phyloP scores from a whole-genome alignment of 2,797 vertebrate genomes.

The Orestias chungarensis region DNA sequence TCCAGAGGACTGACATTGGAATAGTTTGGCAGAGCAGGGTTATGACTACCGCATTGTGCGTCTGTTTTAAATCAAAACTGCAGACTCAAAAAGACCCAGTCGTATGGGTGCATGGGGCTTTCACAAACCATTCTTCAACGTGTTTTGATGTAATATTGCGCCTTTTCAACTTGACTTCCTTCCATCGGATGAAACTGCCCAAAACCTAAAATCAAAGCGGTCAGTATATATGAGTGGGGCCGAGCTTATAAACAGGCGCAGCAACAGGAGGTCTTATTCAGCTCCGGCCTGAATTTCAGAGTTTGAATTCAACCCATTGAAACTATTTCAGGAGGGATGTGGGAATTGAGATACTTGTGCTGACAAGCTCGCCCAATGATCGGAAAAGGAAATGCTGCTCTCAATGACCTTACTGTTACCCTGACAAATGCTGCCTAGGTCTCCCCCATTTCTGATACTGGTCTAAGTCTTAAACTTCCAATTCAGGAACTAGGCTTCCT shows the following conservation, averaged over 20 bases:
- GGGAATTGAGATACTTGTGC: slow-evolving; percentile 77
- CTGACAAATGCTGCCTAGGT: slow-evolving; percentile 83
- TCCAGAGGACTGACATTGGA: slow-evolving; percentile 62
- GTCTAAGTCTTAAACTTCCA: slow-evolving; percentile 92
- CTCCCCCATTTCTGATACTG: slow-evolving; percentile 90
- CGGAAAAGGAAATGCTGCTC: slow-evolving; percentile 81
- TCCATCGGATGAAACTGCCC: slow-evolving; percentile 79
- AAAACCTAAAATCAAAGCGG: slow-evolving; percentile 73
- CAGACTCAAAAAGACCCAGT: slow-evolving; percentile 49
- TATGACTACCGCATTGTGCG: slow-evolving; percentile 59
- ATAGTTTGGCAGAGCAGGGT: slow-evolving; percentile 49
- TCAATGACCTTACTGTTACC: slow-evolving; percentile 99
- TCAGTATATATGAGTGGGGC: slow-evolving; percentile 60
- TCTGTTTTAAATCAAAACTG: slow-evolving; percentile 80
- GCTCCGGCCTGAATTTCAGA: slow-evolving; percentile 70
- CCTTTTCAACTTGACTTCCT: slow-evolving; percentile 80
- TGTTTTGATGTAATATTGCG: slow-evolving; percentile 74
- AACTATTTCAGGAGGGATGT: slow-evolving; percentile 78
- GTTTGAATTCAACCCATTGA: slow-evolving; percentile 80
- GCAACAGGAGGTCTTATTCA: slow-evolving; percentile 78
- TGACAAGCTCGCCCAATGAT: slow-evolving; percentile 70
- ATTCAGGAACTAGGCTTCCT: slow-evolving; percentile 94
- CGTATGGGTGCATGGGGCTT: slow-evolving; percentile 52
- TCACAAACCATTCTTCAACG: slow-evolving; percentile 52
- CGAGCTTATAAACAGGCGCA: slow-evolving; percentile 68